Conservation (phyloP, 1,140 invertebrate genomes). For the roundworm (Caenorhabditis elegans) region DNA sequence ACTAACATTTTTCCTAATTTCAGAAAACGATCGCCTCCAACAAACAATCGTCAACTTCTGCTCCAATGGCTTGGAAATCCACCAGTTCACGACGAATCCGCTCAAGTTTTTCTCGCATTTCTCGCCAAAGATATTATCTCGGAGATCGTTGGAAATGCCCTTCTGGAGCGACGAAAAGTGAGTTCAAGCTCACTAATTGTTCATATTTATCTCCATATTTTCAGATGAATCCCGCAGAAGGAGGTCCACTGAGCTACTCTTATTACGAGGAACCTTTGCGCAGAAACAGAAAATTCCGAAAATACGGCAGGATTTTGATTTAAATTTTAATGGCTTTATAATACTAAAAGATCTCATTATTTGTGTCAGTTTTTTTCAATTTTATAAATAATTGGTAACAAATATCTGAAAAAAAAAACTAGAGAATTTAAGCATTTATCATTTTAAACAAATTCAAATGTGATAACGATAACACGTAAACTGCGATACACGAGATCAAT, state of each 20-base stretch:
- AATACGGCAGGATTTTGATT: background rate
- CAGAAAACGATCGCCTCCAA: background rate
- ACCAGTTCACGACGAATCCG: background rate
- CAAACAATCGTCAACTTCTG: background rate
- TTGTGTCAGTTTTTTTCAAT: too few relatives aligned
- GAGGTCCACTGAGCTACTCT: background rate
- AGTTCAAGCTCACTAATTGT: background rate
- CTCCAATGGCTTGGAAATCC: background rate
- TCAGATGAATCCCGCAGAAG: background rate
- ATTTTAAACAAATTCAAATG: background rate
- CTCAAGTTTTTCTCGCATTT: conserved; percentile 4
- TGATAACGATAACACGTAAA: conserved; percentile 27
- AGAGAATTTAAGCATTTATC: conserved; percentile 1
- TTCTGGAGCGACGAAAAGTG: background rate
- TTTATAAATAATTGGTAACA: too few relatives aligned
- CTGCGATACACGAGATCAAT: conserved; percentile 21
- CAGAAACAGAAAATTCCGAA: background rate
- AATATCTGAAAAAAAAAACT: too few relatives aligned
- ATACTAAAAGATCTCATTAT: too few relatives aligned
- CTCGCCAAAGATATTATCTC: background rate
- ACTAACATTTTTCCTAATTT: too few relatives aligned
- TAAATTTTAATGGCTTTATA: too few relatives aligned
- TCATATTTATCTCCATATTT: background rate
- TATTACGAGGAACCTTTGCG: background rate
- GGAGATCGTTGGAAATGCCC: background rate